Evolutionary conservation across 53 echinoderm and acorn worm species (phyloP).

Genomic region (Mesocentrotus franciscanus): DNA sequence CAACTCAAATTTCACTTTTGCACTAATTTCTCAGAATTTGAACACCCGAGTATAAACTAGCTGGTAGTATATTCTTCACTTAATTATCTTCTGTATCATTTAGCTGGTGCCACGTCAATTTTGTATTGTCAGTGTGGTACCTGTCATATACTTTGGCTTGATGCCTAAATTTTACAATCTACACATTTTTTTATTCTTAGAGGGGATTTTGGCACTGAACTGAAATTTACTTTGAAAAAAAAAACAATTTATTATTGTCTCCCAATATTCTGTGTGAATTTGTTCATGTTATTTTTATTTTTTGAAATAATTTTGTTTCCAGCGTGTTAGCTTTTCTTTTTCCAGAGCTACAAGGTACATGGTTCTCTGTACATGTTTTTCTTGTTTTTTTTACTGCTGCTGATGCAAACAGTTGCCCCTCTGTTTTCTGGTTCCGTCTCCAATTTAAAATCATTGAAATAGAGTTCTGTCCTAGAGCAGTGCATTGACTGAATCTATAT

Average conservation of each 20-base stretch:
- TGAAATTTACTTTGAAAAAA: not conserved
- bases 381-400: not conserved
- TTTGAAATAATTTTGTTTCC: no score
- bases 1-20: not conserved
- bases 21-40: not conserved
- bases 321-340: no score
- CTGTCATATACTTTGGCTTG: not conserved
- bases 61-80: constrained; percentile 7
- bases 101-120: not conserved
- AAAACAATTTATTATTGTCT: not conserved
- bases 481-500: not conserved
- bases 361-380: not conserved
- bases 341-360: no score
- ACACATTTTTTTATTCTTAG: not conserved
- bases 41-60: not conserved
- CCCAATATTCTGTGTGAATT: no score
- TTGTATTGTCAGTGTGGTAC: not conserved
- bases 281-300: no score
- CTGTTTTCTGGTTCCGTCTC: not conserved
- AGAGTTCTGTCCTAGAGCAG: not conserved
- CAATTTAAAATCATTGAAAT: not conserved
- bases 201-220: not conserved
- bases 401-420: not conserved
- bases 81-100: not conserved
- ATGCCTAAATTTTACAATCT: not conserved